phyloP scores from a whole-genome alignment of 2,113 vertebrate species.

The Gila orcuttii region DNA sequence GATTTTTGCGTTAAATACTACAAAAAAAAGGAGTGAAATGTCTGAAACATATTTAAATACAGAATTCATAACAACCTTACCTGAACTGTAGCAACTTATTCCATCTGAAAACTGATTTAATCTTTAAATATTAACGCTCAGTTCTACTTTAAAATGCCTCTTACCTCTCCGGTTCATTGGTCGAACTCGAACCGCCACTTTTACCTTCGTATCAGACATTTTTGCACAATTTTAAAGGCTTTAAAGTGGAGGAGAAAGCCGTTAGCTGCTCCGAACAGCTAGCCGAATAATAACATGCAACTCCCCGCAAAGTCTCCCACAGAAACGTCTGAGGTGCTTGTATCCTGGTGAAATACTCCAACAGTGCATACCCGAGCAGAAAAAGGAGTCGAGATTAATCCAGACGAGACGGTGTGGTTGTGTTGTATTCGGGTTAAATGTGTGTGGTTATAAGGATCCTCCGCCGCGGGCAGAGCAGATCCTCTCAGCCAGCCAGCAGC shows the following conservation, averaged over 20 bases:
- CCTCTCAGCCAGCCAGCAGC: conserved; percentile 64
- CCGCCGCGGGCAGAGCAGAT: conserved; percentile 23
- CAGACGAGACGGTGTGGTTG: conserved; percentile 52
- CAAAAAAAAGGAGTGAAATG: background rate
- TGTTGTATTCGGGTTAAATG: conserved; percentile 45
- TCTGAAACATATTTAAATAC: background rate
- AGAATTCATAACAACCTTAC: background rate
- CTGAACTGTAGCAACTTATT: background rate
- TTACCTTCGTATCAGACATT: conserved; percentile 98
- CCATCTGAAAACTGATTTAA: conserved; percentile 6
- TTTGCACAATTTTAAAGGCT: conserved; percentile 71
- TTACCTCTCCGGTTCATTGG: conserved; percentile 96
- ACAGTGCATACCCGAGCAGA: conserved; percentile 60
- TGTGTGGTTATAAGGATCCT: conserved; percentile 17
- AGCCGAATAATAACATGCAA: conserved; percentile 56
- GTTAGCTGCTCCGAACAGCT: conserved; percentile 55
- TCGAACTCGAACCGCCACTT: conserved; percentile 96
- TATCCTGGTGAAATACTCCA: conserved; percentile 52
- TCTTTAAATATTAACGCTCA: background rate
- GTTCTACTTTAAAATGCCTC: conserved; percentile 34
- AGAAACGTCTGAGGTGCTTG: conserved; percentile 36
- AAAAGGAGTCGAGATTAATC: background rate
- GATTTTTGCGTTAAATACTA: background rate
- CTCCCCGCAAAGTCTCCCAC: conserved; percentile 34
- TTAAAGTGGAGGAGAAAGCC: conserved; percentile 41